Conservation (phyloP, 2,888 invertebrate genomes). For the Andrena flavipes region DNA sequence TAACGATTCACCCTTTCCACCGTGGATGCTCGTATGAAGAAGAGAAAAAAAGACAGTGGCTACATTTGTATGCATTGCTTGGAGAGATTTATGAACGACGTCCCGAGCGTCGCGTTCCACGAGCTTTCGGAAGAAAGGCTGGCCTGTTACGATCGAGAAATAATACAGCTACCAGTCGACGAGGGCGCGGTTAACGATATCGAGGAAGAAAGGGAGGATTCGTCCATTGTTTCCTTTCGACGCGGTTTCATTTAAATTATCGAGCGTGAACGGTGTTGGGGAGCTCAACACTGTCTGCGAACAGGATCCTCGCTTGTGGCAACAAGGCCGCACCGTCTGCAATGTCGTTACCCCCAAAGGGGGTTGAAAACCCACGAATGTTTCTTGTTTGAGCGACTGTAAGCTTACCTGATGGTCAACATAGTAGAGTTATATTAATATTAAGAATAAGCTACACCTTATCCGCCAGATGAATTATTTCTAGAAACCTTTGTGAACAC, state of each 20-base stretch:
- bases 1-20: constrained; percentile 7
- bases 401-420: no score
- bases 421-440: no score
- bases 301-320: no score
- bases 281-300: no score
- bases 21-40: constrained; percentile 39
- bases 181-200: constrained; percentile 6
- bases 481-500: no score
- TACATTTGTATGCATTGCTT: constrained; percentile 47
- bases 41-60: background rate
- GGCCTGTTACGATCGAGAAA: constrained; percentile 9
- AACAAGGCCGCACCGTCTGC: no score
- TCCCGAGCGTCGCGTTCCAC: constrained; percentile 19
- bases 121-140: constrained; percentile 25
- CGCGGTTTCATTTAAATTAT: constrained; percentile 2
- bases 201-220: background rate
- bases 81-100: constrained; percentile 38
- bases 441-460: no score
- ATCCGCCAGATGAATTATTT: no score
- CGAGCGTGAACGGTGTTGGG: background rate
- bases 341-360: no score
- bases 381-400: no score
- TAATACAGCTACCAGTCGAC: background rate
- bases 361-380: no score
- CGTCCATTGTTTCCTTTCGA: background rate